phyloP scores from a whole-genome alignment of 2,888 invertebrate genomes.

The Pediacus dermestoides region DNA sequence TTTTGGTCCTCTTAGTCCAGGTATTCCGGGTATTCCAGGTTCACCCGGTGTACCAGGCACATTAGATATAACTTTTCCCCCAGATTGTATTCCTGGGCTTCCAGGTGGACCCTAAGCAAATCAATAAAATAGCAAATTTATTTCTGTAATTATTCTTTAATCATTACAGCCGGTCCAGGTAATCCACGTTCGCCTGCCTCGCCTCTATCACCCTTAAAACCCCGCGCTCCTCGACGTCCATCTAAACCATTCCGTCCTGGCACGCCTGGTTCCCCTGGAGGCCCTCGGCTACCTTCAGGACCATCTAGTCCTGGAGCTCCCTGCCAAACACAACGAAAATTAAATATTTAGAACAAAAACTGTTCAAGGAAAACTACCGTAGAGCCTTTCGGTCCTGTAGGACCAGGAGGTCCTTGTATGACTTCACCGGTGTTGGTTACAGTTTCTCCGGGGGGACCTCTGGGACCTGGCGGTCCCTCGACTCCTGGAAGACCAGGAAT shows the following conservation, averaged over 20 bases:
- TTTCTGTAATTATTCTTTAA: too few species aligned
- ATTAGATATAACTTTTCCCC: constrained; percentile 6
- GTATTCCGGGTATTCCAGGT: constrained; percentile 26
- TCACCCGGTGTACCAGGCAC: constrained; percentile 40
- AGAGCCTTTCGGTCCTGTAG: constrained; percentile 18
- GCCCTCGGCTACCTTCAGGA: constrained; percentile 44
- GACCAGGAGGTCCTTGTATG: constrained; percentile 28
- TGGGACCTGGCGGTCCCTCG: constrained; percentile 28
- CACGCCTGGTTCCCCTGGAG: constrained; percentile 40
- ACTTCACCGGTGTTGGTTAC: constrained; percentile 23
- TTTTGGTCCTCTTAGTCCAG: constrained; percentile 17
- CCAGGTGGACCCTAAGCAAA: constrained; percentile 23
- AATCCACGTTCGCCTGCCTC: constrained; percentile 42
- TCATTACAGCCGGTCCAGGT: constrained; percentile 22
- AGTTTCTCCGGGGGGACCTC: constrained; percentile 27
- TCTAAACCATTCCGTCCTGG: constrained; percentile 42
- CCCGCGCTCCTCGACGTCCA: constrained; percentile 43
- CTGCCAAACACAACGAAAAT: constrained; percentile 1
- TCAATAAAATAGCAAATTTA: constrained; percentile 6
- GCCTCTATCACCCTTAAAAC: constrained; percentile 36
- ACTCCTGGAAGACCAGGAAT: constrained; percentile 32
- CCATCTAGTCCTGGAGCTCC: constrained; percentile 10
- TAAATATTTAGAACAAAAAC: neutral
- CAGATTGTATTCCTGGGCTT: constrained; percentile 23
- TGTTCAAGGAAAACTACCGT: constrained; percentile 14